Evolutionary conservation across 2,113 vertebrate species (phyloP), one percentile per base, ranked within the genome.

Genomic region (Phalacrocorax brasilianus): DNA sequence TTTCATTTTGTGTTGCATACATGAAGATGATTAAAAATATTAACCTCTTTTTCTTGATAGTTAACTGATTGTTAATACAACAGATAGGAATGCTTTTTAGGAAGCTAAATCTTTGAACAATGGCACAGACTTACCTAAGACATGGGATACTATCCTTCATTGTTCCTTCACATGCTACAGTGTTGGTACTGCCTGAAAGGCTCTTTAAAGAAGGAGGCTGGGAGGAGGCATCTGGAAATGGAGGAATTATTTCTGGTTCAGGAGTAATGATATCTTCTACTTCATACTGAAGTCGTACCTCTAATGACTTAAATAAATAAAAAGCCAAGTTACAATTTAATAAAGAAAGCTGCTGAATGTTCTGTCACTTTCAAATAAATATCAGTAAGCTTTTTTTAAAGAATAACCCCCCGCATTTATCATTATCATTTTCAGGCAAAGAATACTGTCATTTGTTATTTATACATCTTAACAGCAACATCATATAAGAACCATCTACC

Each of bases 201-300:
- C 97, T 97, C 72, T 99, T 98, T 92, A 98, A 94, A 95, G 98
- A 98, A 75, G 99, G 98, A 66, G 99, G 99, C 91, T 99, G 98
- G 30, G 98, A 97, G 47, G 99, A 98, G 15, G 98, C 93, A 93
- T 99, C 99, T 68, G 99, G 97, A 97, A 99, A 98, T 38, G 98
- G 97, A 88, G 99, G 97, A 91, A 98, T 98, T 95, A 98, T 98
- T 98, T 99, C 99, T 49, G 98, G 98, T 88, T 99, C 99, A 9
- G 99, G 99, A 67, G 99, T 99, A 92, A 99, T 98, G 92, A 98
- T 98, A 67, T 99, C 99, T 94, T 99, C 99, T n/a, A 98, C 85
- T 73, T 99, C 99, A 66, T 98, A 99, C 72, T 99, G 99, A 95
- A 99, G 98, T 76, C 99, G 98, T 80, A 99, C 98, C 71, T 99